Evolutionary conservation across 2,113 vertebrate genomes (phyloP), one percentile per base, ranked within the genome.

Genomic region (Fregata magnificens): DNA sequence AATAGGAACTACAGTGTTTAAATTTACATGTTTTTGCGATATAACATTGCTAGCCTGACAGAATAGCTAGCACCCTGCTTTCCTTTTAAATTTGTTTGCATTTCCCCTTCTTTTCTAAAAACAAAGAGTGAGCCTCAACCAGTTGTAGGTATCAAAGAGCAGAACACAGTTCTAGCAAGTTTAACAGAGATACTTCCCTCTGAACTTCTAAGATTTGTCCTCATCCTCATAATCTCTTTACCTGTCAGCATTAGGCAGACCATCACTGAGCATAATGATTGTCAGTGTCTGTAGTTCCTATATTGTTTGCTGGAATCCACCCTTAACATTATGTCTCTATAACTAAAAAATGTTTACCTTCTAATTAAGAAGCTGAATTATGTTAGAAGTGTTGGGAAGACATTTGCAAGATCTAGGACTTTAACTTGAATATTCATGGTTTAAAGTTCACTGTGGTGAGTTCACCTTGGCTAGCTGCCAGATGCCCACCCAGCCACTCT

Each of bases 401-500:
- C 4, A 44, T 25, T 36, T 86, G 13, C 36, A 71, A 79, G 28
- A 24, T 76, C 42, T 45, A 44, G 56, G 29, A 29, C 14, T 81
- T 59, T 38, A 26, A 36, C 7, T 47, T 40, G 25, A 67, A 19
- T 72, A 15, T n/a, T 71, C 13, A 17, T 22, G 11, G 25, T 66
- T 78, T 25, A 11, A 0, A 21, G 34, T 56, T 24, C 26, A 13
- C 18, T 26, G 56, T 36, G 20, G 31, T 70, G n/a, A 11, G 31
- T n/a, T 83, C 59, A 72, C 38, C 11, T 53, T 29, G 28, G 19
- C 38, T 28, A 47, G 16, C 19, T 67, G 20, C 45, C 5, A 42
- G 26, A 8, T 67, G 15, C 28, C 16, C 22, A 29, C 17, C 49
- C n/a, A 71, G 32, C 10, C 6, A 2, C 0, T 2, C 4, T 34